Conservation (phyloP, 1,140 invertebrate genomes). For the Trachymyrmex cornetzi region DNA sequence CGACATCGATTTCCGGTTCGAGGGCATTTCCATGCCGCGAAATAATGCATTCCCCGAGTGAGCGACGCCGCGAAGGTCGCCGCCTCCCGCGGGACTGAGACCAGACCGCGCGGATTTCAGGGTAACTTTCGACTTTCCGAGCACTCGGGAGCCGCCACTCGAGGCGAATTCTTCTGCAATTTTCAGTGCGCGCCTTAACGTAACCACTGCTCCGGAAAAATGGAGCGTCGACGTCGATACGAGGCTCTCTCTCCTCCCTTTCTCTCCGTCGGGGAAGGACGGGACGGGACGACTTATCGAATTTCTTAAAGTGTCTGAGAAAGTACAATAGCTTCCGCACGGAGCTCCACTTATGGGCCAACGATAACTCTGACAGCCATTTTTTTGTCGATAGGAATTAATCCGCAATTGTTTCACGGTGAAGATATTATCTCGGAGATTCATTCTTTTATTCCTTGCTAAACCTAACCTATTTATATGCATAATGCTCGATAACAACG, state of each 20-base stretch:
- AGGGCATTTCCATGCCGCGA: conserved; percentile 59
- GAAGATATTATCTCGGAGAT: conserved; percentile 5
- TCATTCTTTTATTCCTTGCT: background rate
- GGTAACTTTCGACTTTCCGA: conserved; percentile 54
- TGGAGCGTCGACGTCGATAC: conserved; percentile 32
- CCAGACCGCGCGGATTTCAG: conserved; percentile 57
- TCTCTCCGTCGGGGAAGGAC: background rate
- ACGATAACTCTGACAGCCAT: conserved; percentile 27
- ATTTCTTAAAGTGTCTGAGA: conserved; percentile 55
- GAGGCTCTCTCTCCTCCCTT: background rate
- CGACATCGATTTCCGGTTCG: conserved; percentile 61
- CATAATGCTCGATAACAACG: background rate
- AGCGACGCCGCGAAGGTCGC: conserved; percentile 59
- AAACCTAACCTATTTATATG: background rate
- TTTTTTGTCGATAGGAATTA: conserved; percentile 42
- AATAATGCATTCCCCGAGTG: conserved; percentile 58
- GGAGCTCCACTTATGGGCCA: conserved; percentile 31
- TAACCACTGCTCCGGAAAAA: conserved; percentile 43
- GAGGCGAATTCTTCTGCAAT: conserved; percentile 55
- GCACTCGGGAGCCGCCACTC: conserved; percentile 39
- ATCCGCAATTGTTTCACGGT: conserved; percentile 2
- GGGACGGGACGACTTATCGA: conserved; percentile 44
- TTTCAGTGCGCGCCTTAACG: conserved; percentile 50
- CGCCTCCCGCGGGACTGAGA: conserved; percentile 51
- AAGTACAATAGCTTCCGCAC: conserved; percentile 29